Base-by-base conservation (phyloP, 2,113 vertebrate genomes). In the Tautogolabrus adspersus region DNA sequence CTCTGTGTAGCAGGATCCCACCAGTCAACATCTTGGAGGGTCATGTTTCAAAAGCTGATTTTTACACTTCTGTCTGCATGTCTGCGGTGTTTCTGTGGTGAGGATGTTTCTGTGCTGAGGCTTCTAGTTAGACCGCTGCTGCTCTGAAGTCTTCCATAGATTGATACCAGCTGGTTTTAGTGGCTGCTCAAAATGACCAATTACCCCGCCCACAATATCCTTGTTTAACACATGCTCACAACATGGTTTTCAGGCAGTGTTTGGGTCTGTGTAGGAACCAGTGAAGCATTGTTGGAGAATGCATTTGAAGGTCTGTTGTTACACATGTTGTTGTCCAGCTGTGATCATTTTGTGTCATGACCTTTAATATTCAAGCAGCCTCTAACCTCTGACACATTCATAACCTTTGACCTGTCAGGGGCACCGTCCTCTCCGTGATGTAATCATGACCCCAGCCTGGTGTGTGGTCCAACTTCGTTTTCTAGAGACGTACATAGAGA, bases 141-240 rank as follows among this genome's bases (percentile, higher is more conserved):
- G 58, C 71, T 91, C 71, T 84, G 79, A 89, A 89, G 76, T 71
- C 15, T 0, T 19, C 19, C 73, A 59, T 64, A 58, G 68, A 84
- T 86, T 84, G 72, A 81, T 73, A 64, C 47, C 69, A 66, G 75
- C 81, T 89, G 89, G 59, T 69, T 83, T 82, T 63, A 77, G 60
- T 61, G 63, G 59, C 72, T 79, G 83, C 72, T 71, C 57, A 79
- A 84, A 79, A 83, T 82, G 8, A 69, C 73, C 71, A 77, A 16
- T 81, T 83, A 69, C 71, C 37, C 73, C 70, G 42, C 65, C 75
- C 79, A 64, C 68, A 13, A 81, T 78, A 79, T 84, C 84, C 79
- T 65, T 52, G 38, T 72, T 72, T 19, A 56, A 76, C 90, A 89
- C 74, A 85, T 91, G 90, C 65, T 66, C 70, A 51, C 86, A 89